These are phyloP conservation scores for Drosophila setifemur DNA, from an alignment of 1,140 invertebrate genomes.

Conservation along the genomic window DNA sequence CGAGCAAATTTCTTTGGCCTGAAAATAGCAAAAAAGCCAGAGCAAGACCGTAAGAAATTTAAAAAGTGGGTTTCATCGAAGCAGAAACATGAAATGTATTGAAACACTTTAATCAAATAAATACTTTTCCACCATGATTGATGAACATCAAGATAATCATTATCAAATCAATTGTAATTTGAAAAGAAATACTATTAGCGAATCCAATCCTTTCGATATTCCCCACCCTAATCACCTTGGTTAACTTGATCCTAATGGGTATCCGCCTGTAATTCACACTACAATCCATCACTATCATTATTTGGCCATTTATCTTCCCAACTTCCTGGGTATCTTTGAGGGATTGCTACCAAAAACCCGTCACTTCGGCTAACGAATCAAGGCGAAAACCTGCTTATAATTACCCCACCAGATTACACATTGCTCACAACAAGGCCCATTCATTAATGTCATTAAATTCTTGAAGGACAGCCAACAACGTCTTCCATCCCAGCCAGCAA, in stretches of 20 bases:
- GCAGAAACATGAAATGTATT: neutral
- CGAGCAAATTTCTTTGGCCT: slow-evolving; percentile 16
- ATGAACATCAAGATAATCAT: no score
- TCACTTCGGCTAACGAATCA: slow-evolving; percentile 17
- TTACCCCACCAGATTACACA: slow-evolving; percentile 70
- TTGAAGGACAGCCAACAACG: slow-evolving; percentile 50
- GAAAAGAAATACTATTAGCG: no score
- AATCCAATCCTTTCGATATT: neutral
- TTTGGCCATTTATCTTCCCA: slow-evolving; percentile 22
- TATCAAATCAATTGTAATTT: no score
- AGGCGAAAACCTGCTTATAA: slow-evolving; percentile 59
- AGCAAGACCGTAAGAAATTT: neutral
- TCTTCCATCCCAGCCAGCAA: slow-evolving; percentile 24
- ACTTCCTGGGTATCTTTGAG: neutral
- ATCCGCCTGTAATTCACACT: neutral
- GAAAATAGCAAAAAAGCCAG: slow-evolving; percentile 6
- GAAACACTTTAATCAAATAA: neutral
- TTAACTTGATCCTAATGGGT: neutral
- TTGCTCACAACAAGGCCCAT: slow-evolving; percentile 63
- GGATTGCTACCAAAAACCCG: neutral
- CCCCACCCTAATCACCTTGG: no score
- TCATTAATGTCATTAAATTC: slow-evolving; percentile 71
- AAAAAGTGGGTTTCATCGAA: neutral
- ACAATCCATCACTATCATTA: slow-evolving; percentile 17
- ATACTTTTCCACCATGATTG: no score